These are phyloP conservation scores for Oxycera nigricornis DNA, from an alignment of 2,888 invertebrate species.

Conservation along the genomic window DNA sequence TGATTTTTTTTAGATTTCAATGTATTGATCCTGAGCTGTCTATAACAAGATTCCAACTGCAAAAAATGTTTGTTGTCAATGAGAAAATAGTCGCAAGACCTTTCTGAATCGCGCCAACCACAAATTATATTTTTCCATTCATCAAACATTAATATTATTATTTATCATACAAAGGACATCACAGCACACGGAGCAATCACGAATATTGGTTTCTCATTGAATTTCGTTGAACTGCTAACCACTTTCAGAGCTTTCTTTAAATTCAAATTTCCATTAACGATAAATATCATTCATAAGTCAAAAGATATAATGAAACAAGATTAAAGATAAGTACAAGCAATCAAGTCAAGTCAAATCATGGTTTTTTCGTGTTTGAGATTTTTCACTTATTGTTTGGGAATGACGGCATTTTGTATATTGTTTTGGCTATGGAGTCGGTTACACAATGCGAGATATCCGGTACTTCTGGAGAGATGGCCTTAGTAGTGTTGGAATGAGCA, in stretches of 20 bases:
- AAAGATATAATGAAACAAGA: background rate
- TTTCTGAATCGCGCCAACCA: no score
- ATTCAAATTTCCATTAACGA: background rate
- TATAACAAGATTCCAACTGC: no score
- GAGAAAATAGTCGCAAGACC: no score
- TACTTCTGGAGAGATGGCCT: constrained; percentile 95
- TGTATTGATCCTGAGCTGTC: no score
- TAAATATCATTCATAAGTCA: background rate
- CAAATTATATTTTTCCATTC: no score
- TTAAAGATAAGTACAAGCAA: background rate
- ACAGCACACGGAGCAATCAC: no score
- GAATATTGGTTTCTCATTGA: background rate
- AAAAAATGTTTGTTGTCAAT: no score
- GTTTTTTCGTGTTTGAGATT: constrained; percentile 39
- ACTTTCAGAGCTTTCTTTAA: background rate
- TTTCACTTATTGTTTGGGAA: constrained; percentile 52
- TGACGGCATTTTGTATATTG: constrained; percentile 56
- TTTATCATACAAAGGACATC: background rate
- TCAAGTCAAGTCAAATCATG: background rate
- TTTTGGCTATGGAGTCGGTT: constrained; percentile 77
- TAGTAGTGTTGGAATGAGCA: constrained; percentile 93
- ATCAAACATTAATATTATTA: constrained; percentile 29
- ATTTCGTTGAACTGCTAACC: background rate
- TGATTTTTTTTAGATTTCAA: no score
- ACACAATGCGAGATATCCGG: constrained; percentile 97